These are phyloP conservation scores for Drosophila seguyi DNA, from an alignment of 1,140 invertebrate species.

Conservation along the genomic window DNA sequence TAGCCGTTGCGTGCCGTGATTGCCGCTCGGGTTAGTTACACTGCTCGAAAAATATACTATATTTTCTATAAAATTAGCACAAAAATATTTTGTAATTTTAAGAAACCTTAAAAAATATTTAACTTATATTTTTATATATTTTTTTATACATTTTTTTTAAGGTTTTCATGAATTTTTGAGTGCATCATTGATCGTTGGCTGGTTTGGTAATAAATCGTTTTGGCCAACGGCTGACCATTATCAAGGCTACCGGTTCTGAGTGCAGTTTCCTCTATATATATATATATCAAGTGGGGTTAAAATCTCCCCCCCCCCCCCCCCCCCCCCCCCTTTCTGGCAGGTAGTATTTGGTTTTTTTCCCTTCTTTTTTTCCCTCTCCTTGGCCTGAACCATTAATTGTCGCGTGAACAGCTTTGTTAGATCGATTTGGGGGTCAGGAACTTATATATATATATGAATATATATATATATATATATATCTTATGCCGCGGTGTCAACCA, in stretches of 20 bases:
- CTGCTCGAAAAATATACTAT: not conserved
- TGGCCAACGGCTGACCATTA: conserved; percentile 67
- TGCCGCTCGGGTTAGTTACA: conserved; percentile 25
- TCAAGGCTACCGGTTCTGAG: conserved; percentile 64
- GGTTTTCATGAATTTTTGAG: not conserved
- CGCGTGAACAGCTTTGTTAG: conserved; percentile 73
- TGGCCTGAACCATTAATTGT: conserved; percentile 69
- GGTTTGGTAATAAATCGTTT: conserved; percentile 32
- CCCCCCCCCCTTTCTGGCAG: not conserved
- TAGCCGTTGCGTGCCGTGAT: conserved; percentile 26
- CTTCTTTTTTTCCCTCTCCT: not conserved
- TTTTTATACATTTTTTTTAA: not conserved
- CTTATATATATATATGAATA: conserved; percentile 4
- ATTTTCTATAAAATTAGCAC: not conserved
- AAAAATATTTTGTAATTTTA: not conserved
- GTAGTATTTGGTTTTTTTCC: not conserved
- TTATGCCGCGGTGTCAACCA: conserved; percentile 53
- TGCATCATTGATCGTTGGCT: conserved; percentile 13
- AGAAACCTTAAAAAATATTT: too few relatives aligned
- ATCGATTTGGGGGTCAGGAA: conserved; percentile 60
- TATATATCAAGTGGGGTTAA: not conserved
- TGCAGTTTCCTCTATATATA: not conserved
- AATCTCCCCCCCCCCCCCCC: not conserved
- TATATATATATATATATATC: not conserved
- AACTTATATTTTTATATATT: accelerated